phyloP scores from a whole-genome alignment of 1,140 invertebrate genomes.

The Heliconius congener region DNA sequence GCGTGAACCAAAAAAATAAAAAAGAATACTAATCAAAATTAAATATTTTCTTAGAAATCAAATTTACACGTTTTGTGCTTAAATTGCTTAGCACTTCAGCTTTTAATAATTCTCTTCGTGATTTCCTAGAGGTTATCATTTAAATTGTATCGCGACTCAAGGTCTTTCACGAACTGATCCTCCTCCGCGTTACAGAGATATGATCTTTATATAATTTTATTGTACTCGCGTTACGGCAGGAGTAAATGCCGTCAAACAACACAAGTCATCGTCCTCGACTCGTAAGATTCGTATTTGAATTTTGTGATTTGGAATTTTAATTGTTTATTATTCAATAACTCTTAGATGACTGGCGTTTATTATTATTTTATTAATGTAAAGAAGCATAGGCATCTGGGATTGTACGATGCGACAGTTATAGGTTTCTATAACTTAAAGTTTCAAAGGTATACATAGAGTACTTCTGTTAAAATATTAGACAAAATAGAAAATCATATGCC shows the following conservation, averaged over 20 bases:
- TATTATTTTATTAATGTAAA: neutral
- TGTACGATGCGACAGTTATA: no score
- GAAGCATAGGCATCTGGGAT: no score
- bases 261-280: neutral
- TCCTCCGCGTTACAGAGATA: constrained; percentile 13
- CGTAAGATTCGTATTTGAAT: neutral
- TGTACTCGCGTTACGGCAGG: neutral
- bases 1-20: no score
- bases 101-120: constrained; percentile 23
- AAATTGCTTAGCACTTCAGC: neutral
- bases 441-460: no score
- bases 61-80: neutral
- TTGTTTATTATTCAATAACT: neutral
- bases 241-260: neutral
- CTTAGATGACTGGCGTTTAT: neutral
- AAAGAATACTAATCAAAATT: no score
- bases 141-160: constrained; percentile 22
- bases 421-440: no score
- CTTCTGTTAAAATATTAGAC: no score
- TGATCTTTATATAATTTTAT: neutral
- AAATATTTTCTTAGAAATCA: no score
- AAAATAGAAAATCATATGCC: no score
- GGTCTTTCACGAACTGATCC: constrained; percentile 2
- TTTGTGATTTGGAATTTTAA: neutral
- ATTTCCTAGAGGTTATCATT: constrained; percentile 28